Evolutionary conservation across 2,113 vertebrate genomes (phyloP), one percentile per base, ranked within the genome.

Genomic region (Heliornis fulica): DNA sequence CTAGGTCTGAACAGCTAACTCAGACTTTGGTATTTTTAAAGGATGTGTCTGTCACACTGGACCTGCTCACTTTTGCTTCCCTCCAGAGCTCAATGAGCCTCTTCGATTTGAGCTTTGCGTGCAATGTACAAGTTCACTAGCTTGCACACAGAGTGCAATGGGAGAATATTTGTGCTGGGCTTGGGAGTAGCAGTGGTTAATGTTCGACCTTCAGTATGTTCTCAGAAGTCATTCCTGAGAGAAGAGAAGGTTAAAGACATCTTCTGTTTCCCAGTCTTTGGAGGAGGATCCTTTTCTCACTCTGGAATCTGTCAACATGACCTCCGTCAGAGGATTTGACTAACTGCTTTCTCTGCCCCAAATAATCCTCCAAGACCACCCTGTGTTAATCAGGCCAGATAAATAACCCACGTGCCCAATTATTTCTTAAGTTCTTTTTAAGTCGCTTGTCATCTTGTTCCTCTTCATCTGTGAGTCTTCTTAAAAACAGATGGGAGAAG

Each of bases 231-330:
- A 32, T 86, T 96, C 61, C 31, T 65, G 63, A 64, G 69, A 57
- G 54, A 72, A 54, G 65, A 86, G 76, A 78, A 75, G 79, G 87
- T 90, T 94, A 88, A 93, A 89, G 72, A 64, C 87, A 63, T 90
- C 82, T 91, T 85, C 87, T 88, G 13, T 83, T 91, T 89, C 78
- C 38, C 60, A 51, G n/a, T 90, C 92, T 80, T 86, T 48, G 76
- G 79, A 86, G 88, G 86, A 94, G 83, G 90, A 90, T 93, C 88
- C 32, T 7, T 88, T 96, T 93, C 88, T 92, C 79, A 26, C 85
- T 92, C 75, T 89, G 96, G 79, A 96, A 96, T 96, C 94, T 94
- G 95, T 94, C 95, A 95, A 95, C 95, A 92, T 92, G 88, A 96
- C 95, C 94, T 94, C 85, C 78, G 93, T 97, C 60, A 64, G 83